Base-by-base conservation (phyloP, 2,888 invertebrate species). In the Epinotia ramella region DNA sequence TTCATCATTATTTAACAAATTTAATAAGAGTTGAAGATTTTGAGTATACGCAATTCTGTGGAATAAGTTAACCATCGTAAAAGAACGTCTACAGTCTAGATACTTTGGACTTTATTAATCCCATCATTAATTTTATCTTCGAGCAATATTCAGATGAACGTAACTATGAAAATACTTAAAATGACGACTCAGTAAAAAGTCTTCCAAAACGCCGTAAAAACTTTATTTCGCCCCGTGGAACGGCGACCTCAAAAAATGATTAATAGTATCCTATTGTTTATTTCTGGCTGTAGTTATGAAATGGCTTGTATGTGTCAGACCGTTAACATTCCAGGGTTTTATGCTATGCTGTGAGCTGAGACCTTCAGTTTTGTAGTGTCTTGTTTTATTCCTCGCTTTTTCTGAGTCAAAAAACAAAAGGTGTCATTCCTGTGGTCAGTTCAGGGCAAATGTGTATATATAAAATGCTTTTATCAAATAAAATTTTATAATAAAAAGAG, bases 261-360 rank as follows among this genome's bases (percentile, higher is more conserved):
- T 67, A 72, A 72, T 76, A 56, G 57, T 60, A 13, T 44, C 56
- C 57, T 56, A 67, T 80, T 81, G 76, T 81, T 83, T 81, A 79
- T 80, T 81, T 80, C 67, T 73, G 76, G 69, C 63, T 60, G 70
- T 79, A 82, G 81, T 81, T 80, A 79, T 80, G 40, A 53, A 53
- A 63, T 67, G 44, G 81, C 77, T 78, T 73, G 62, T 82, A 84
- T 80, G 81, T 84, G 83, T 82, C 79, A 77, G 67, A 75, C 81
- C 80, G 85, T 86, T 87, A 86, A 83, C 80, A 85, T 86, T 86
- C 84, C 81, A 76, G 74, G 80, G 79, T 78, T 83, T 84, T 84
- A 81, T 83, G 78, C 78, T 76, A 73, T 78, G 79, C 84, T 85
- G 82, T 81, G 82, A 79, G 80, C 80, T 73, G 80, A 80, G 79